A percentile compares a stretch with the other conserved stretches of the same genome.
These are phyloP conservation scores for Archips xylosteana DNA, from an alignment of 2,888 invertebrate genomes.

Conservation along the genomic window DNA sequence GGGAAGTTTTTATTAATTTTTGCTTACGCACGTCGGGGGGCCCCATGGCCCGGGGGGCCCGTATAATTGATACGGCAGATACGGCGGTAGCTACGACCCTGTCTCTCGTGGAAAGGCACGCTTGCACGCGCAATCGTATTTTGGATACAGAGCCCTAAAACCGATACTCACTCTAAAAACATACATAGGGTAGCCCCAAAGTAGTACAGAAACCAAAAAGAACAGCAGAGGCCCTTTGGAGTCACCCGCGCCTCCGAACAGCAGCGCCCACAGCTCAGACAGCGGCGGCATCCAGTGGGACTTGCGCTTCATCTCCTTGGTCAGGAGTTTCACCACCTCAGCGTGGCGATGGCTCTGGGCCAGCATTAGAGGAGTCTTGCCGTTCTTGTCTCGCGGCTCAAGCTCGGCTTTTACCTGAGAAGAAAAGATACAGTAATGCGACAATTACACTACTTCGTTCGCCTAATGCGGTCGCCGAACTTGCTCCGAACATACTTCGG, in stretches of 20 bases:
- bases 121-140: too few species aligned
- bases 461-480: too few species aligned
- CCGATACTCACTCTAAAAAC: constrained; percentile 88
- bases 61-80: too few species aligned
- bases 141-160: neutral
- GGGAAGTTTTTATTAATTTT: too few species aligned
- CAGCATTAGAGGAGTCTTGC: constrained; percentile 95
- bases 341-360: constrained; percentile 95
- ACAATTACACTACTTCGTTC: too few species aligned
- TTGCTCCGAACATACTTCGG: too few species aligned
- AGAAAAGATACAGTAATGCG: too few species aligned
- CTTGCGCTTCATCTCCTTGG: constrained; percentile 92
- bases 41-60: too few species aligned
- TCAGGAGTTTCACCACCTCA: constrained; percentile 92
- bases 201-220: constrained; percentile 93
- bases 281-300: constrained; percentile 95
- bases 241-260: constrained; percentile 96
- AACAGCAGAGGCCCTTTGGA: constrained; percentile 95
- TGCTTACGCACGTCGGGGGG: too few species aligned
- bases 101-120: too few species aligned
- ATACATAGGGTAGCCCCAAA: constrained; percentile 98
- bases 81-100: too few species aligned
- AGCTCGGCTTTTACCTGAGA: constrained; percentile 93
- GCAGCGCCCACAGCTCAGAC: constrained; percentile 94
- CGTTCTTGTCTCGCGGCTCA: constrained; percentile 95